Evolutionary conservation across 1,140 invertebrate species (phyloP), one percentile per base, ranked within the genome.

Genomic region (Melanaphis sacchari): DNA sequence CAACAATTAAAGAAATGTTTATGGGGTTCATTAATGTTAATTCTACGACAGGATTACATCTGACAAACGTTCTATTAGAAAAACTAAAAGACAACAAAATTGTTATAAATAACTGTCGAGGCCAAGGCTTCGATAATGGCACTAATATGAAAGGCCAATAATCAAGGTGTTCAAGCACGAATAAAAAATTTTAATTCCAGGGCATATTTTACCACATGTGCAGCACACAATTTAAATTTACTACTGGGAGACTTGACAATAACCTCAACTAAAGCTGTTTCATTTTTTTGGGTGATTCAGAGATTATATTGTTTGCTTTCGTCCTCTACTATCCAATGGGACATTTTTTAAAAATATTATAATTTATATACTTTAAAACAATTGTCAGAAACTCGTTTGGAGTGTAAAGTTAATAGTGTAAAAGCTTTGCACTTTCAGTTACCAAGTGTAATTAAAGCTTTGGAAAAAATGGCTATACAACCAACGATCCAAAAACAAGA

Each of bases 41-140:
- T 31, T 88, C 93, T 66, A 85, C 36, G 18, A 85, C 82, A 22
- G 82, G 82, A 40, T 85, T 85, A 85, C 15, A 85, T n/a, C 41
- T 85, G 26, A 54, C 94, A 21, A 31, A 76, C 22, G n/a, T 31
- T 0, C 90, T 94, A 38, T 41, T 94, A 24, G 36, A 90, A 90
- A 59, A 46, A 41, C 49, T 94, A 36, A n/a, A 76, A 36, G 52
- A 93, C 88, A 49, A 87, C 26, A 76, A 91, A n/a, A 81, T 94
- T 46, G 91, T 94, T 82, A 26, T 94, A 24, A 11, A 54, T 59
- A 59, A 94, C 52, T 94, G 93, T 52, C 36, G 94, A 36, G 94
- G 93, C 7, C 94, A 94, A 93, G 93, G 90, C 5, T 94, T 93
- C 88, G 94, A 94, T 88, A 94, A 94, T 88, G 93, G 93, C 9